Evolutionary conservation across 2,888 invertebrate genomes (phyloP).

Genomic region (Cerastoderma edule): DNA sequence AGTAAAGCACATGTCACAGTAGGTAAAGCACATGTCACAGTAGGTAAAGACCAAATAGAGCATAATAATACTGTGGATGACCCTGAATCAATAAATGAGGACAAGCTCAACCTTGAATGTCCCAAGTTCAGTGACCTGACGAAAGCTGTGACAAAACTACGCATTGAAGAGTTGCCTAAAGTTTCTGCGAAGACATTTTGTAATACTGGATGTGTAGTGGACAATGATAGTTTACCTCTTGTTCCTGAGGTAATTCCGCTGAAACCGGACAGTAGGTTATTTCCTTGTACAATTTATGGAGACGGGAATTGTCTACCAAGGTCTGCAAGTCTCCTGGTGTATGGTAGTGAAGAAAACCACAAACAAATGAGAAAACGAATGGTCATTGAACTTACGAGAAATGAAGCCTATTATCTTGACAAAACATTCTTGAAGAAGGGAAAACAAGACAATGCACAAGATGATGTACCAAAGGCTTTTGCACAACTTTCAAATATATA

Average conservation of each 20-base stretch:
- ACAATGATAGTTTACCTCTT: neutral
- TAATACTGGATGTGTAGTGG: no score
- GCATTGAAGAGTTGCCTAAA: no score
- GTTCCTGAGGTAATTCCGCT: constrained; percentile 7
- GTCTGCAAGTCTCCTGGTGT: constrained; percentile 22
- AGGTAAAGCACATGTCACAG: neutral
- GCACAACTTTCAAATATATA: constrained; percentile 2
- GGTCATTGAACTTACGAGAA: constrained; percentile 12
- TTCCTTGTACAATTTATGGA: constrained; percentile 18
- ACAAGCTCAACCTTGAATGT: constrained; percentile 2
- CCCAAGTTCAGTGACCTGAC: constrained; percentile 5
- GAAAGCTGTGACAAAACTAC: constrained; percentile 5
- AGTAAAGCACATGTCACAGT: neutral
- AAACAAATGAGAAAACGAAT: constrained; percentile 25
- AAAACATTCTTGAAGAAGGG: constrained; percentile 5
- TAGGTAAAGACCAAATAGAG: constrained; percentile 8
- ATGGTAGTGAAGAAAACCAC: neutral
- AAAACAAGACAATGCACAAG: constrained; percentile 3
- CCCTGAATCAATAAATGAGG: no score
- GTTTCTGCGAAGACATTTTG: constrained; percentile 18
- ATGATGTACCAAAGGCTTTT: constrained; percentile 22
- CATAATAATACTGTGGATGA: constrained; percentile 5
- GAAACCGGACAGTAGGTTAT: neutral
- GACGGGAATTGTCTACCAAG: constrained; percentile 32
- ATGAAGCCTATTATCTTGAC: constrained; percentile 13